Evolutionary conservation across 2,888 invertebrate species (phyloP).

Genomic region (Acleris laterana): DNA sequence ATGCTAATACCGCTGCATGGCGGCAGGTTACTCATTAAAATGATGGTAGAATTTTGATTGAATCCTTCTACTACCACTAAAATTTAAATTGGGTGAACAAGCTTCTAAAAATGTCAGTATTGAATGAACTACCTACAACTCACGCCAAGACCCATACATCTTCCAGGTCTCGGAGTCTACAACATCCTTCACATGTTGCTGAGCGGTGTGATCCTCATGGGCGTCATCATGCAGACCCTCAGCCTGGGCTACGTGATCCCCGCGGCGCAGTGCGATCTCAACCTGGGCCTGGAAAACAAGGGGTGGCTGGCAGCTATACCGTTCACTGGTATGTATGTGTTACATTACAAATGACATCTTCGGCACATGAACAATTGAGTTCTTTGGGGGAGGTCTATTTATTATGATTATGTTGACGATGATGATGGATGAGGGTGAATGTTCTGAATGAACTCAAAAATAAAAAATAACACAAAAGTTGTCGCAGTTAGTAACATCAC

Average conservation of each 20-base stretch:
- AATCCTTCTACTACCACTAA: too few relatives aligned
- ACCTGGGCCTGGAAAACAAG: constrained; percentile 84
- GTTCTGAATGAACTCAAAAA: too few relatives aligned
- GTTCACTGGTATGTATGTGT: constrained; percentile 82
- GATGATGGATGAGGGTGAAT: too few relatives aligned
- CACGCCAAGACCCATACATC: background rate
- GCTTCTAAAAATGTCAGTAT: too few relatives aligned
- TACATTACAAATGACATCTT: background rate
- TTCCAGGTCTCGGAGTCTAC: constrained; percentile 85
- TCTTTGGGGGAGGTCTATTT: too few relatives aligned
- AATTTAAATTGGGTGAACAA: too few relatives aligned
- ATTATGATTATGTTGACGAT: too few relatives aligned
- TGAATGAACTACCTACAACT: background rate
- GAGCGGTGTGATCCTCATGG: constrained; percentile 86
- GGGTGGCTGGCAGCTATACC: constrained; percentile 87
- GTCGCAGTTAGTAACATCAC: too few relatives aligned
- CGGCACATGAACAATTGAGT: background rate
- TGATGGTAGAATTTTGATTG: too few relatives aligned
- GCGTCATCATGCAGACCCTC: constrained; percentile 88
- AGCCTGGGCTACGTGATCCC: constrained; percentile 87
- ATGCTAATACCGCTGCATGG: too few relatives aligned
- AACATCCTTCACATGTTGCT: constrained; percentile 85
- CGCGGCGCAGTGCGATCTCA: constrained; percentile 87
- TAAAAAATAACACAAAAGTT: too few relatives aligned
- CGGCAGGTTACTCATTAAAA: too few relatives aligned